phyloP scores from a whole-genome alignment of 2,797 vertebrate species.

The Austrolebias charrua region DNA sequence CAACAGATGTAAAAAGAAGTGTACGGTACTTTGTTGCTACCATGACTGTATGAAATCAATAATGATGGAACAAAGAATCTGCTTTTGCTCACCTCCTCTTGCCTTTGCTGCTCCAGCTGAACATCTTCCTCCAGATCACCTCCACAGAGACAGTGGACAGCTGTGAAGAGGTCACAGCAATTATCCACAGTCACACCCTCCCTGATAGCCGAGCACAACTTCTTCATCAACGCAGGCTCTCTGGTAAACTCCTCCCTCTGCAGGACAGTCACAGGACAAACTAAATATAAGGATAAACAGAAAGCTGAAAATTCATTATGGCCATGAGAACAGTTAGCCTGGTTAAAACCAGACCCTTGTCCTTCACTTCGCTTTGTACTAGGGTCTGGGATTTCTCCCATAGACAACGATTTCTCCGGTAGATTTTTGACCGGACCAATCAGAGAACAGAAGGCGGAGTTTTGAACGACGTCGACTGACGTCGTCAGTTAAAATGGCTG shows the following conservation, averaged over 20 bases:
- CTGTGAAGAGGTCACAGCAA: constrained; percentile 86
- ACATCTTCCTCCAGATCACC: constrained; percentile 45
- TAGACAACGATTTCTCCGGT: too few species aligned
- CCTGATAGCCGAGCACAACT: constrained; percentile 86
- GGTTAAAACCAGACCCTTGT: too few species aligned
- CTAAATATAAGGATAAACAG: not conserved
- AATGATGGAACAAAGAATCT: not conserved
- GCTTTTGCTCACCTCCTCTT: constrained; percentile 63
- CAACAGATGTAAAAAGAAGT: too few species aligned
- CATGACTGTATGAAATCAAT: not conserved
- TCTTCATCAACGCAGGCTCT: constrained; percentile 86
- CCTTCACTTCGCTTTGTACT: too few species aligned
- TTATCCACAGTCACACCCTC: constrained; percentile 87
- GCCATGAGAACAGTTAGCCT: too few species aligned
- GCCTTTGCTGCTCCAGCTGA: constrained; percentile 35
- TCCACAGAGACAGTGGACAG: constrained; percentile 80
- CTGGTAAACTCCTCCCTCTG: constrained; percentile 81
- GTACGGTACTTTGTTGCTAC: too few species aligned
- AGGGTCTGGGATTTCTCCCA: too few species aligned
- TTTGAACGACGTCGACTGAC: too few species aligned
- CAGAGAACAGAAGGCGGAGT: too few species aligned
- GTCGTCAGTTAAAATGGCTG: too few species aligned
- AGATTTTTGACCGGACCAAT: too few species aligned
- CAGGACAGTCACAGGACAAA: constrained; percentile 17
- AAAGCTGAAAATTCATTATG: not conserved